phyloP scores from a whole-genome alignment of 2,113 vertebrate species.

The Lycaon pictus region DNA sequence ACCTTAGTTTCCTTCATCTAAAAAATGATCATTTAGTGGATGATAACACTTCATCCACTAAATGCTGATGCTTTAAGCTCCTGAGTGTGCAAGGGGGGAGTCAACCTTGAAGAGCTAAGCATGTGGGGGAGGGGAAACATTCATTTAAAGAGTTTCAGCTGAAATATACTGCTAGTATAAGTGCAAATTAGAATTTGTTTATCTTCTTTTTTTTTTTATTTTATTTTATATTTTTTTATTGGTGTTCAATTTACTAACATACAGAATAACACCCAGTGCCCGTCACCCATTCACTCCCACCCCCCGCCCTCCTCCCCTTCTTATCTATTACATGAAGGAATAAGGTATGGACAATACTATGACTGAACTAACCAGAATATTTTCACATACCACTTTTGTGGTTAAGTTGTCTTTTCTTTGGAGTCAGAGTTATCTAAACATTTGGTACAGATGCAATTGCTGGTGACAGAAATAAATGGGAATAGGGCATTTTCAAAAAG shows the following conservation, averaged over 20 bases:
- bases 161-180: neutral
- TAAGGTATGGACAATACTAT: neutral
- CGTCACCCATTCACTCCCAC: too few species aligned
- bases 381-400: neutral
- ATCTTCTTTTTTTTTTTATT: too few species aligned
- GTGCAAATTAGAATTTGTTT: neutral
- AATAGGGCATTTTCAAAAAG: neutral
- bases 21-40: neutral
- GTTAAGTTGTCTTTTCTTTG: neutral
- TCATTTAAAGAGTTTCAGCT: neutral
- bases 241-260: too few species aligned
- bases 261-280: too few species aligned
- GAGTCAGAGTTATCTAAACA: neutral
- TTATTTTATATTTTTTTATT: too few species aligned
- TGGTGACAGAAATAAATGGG: slow-evolving; percentile 33
- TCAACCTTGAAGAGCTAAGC: neutral
- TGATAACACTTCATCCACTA: neutral
- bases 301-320: too few species aligned
- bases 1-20: neutral
- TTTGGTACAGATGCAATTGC: neutral
- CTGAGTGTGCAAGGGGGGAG: neutral
- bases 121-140: neutral
- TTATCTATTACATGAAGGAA: neutral
- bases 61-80: neutral
- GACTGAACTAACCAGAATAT: neutral